Evolutionary conservation across 64 coral and sea anemone genomes (phyloP).

Genomic region (Porites lutea): DNA sequence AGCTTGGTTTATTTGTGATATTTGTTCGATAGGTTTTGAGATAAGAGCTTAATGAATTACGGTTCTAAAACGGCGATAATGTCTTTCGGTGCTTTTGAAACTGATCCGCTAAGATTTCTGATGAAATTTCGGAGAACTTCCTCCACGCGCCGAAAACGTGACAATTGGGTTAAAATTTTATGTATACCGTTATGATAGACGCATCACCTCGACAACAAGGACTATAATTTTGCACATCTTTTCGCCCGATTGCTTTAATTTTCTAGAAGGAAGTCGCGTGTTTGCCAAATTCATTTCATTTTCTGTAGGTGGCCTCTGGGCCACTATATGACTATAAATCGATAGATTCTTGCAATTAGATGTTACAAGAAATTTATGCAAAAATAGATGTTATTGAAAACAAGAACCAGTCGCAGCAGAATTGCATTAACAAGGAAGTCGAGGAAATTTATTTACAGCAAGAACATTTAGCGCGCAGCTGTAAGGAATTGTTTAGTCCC

Average conservation of each 20-base stretch:
- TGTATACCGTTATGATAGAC: no score
- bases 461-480: background rate
- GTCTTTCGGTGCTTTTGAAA: background rate
- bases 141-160: no score
- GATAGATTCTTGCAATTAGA: background rate
- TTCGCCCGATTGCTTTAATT: no score
- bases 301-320: no score
- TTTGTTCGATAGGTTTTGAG: background rate
- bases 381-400: background rate
- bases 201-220: no score
- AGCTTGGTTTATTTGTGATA: background rate
- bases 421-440: slow-evolving; percentile 21
- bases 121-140: no score
- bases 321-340: no score
- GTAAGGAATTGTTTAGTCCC: background rate
- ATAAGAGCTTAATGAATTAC: slow-evolving; percentile 6
- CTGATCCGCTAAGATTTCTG: no score
- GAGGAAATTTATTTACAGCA: background rate
- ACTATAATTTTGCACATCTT: no score
- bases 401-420: background rate
- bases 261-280: background rate
- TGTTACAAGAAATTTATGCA: background rate
- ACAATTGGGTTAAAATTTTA: no score
- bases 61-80: background rate
- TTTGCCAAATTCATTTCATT: no score